Percentiles rank a stretch among this genome's conserved stretches.
phyloP scores from a whole-genome alignment of 2,113 vertebrate species.

The Herpailurus yagouaroundi region DNA sequence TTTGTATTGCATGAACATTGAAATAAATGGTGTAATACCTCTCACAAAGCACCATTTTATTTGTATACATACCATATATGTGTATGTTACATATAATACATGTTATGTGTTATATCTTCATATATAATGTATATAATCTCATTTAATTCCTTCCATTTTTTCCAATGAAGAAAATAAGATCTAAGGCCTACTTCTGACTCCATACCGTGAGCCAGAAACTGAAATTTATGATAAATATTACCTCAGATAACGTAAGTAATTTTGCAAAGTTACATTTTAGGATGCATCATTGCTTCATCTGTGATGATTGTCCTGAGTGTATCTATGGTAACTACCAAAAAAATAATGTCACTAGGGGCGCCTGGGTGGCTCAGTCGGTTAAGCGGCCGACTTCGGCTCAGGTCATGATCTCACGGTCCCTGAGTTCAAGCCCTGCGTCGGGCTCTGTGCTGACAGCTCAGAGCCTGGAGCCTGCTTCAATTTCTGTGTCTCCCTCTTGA shows the following conservation, averaged over 20 bases:
- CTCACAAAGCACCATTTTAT: not conserved
- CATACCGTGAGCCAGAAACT: not conserved
- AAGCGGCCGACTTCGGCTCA: no score
- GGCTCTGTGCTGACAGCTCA: no score
- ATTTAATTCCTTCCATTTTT: not conserved
- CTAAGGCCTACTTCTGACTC: not conserved
- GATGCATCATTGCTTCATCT: not conserved
- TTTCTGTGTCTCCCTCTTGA: no score
- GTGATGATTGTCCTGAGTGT: not conserved
- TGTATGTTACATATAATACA: not conserved
- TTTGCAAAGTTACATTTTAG: slow-evolving; percentile 22
- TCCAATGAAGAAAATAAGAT: not conserved
- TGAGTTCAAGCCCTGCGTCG: no score
- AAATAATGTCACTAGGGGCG: not conserved
- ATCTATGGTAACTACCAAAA: not conserved
- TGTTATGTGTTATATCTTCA: not conserved
- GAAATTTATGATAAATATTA: not conserved
- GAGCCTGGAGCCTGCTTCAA: no score
- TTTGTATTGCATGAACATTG: not conserved
- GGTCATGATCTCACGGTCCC: no score
- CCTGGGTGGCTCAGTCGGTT: no score
- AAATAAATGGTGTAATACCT: not conserved
- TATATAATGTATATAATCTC: not conserved
- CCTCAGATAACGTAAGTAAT: not conserved
- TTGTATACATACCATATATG: not conserved